Evolutionary conservation across 2,888 invertebrate species (phyloP).

Genomic region (Cryptocheilus praepositus): DNA sequence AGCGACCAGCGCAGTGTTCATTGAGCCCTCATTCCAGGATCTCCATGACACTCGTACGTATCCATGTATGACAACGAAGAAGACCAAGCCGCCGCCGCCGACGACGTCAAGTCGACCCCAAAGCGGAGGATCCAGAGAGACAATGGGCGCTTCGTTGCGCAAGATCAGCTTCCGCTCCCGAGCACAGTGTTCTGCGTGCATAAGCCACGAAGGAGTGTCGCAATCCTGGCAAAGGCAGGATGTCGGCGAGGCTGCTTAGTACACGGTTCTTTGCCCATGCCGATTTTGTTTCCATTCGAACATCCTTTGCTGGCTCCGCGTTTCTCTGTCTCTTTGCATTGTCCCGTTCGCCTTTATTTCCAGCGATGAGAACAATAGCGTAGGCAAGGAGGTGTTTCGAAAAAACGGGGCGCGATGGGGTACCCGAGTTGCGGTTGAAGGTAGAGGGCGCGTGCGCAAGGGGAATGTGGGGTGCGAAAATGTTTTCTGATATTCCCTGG

Average conservation of each 20-base stretch:
- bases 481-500: too few relatives aligned
- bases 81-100: conserved; percentile 44
- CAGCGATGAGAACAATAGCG: conserved; percentile 1
- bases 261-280: conserved; percentile 64
- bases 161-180: conserved; percentile 67
- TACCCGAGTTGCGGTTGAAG: too few relatives aligned
- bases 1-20: background rate
- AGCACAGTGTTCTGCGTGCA: conserved; percentile 51
- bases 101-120: conserved; percentile 50
- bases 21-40: background rate
- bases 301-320: conserved; percentile 39
- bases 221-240: conserved; percentile 68
- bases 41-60: conserved; percentile 27
- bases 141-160: conserved; percentile 69
- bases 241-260: conserved; percentile 72
- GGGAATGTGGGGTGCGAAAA: too few relatives aligned
- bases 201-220: conserved; percentile 63
- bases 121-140: conserved; percentile 61
- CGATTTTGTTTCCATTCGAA: conserved; percentile 63
- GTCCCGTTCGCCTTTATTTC: conserved; percentile 13
- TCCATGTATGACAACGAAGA: background rate
- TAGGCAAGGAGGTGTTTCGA: conserved; percentile 4
- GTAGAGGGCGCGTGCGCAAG: too few relatives aligned
- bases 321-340: conserved; percentile 14
- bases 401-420: too few relatives aligned